Conservation (phyloP, 2,888 invertebrate genomes). For the Andrena dorsata region DNA sequence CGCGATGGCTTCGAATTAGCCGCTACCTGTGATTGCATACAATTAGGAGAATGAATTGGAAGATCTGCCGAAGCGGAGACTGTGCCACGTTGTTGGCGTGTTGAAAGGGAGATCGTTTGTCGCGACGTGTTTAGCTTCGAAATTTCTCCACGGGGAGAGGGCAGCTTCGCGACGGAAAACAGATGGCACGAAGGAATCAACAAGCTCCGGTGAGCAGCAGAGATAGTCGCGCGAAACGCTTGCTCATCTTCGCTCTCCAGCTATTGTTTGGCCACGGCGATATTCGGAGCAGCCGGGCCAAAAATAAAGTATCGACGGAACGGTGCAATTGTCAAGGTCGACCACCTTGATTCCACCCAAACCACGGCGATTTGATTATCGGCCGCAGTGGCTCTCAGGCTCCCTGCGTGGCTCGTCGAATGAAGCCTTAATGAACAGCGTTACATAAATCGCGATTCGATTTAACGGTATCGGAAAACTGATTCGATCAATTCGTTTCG, state of each 20-base stretch:
- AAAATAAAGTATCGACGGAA: conserved; percentile 57
- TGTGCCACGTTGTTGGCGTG: not conserved
- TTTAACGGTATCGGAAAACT: not conserved
- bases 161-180: not conserved
- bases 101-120: not conserved
- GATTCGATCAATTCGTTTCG: not conserved
- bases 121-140: not conserved
- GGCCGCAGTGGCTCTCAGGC: conserved; percentile 54
- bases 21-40: not conserved
- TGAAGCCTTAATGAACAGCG: not conserved
- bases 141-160: not conserved
- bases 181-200: not conserved
- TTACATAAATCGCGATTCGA: conserved; percentile 10
- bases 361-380: conserved; percentile 54
- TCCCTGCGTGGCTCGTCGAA: not conserved
- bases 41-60: conserved; percentile 16
- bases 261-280: conserved; percentile 19
- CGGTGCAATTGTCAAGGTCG: conserved; percentile 59
- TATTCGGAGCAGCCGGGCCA: conserved; percentile 26
- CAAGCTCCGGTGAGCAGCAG: not conserved
- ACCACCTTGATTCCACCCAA: conserved; percentile 49
- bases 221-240: not conserved
- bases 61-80: not conserved
- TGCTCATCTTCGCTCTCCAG: not conserved
- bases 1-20: conserved; percentile 6